phyloP scores from a whole-genome alignment of 2,888 invertebrate species.

The Eristalis pertinax region DNA sequence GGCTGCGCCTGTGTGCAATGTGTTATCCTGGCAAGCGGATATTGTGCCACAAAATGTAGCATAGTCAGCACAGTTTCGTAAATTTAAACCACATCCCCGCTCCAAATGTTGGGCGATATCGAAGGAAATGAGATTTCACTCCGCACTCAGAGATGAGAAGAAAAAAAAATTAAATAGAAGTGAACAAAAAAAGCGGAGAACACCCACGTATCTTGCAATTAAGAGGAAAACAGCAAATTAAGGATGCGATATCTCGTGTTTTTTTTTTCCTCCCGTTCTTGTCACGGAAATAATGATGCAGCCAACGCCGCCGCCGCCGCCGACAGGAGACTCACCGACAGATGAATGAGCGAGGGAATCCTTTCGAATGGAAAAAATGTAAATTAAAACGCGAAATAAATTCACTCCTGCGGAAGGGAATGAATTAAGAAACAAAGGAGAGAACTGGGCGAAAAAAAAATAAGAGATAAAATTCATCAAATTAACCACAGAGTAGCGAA shows the following conservation, averaged over 20 bases:
- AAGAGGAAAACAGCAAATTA: constrained; percentile 71
- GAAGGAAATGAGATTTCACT: constrained; percentile 59
- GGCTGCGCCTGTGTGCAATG: constrained; percentile 2
- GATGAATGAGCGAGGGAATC: constrained; percentile 48
- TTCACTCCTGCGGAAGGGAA: constrained; percentile 62
- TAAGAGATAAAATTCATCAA: constrained; percentile 13
- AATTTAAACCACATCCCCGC: constrained; percentile 45
- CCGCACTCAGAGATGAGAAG: not conserved
- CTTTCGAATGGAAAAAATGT: constrained; percentile 68
- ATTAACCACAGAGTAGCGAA: constrained; percentile 33
- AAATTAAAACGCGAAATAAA: constrained; percentile 69
- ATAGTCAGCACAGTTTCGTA: constrained; percentile 53
- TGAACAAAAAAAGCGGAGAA: constrained; percentile 38
- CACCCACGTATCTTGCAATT: constrained; percentile 62
- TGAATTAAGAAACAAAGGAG: constrained; percentile 13
- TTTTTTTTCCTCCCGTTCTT: constrained; percentile 29
- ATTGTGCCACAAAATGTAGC: constrained; percentile 51
- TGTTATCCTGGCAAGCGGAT: constrained; percentile 55
- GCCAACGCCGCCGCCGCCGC: constrained; percentile 40
- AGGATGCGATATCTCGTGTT: constrained; percentile 49
- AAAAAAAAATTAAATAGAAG: constrained; percentile 20
- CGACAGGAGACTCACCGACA: constrained; percentile 24
- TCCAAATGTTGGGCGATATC: constrained; percentile 11
- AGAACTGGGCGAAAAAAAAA: constrained; percentile 6
- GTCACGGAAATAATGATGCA: constrained; percentile 66